These are phyloP conservation scores for Dioctria rufipes DNA, from an alignment of 2,888 invertebrate species.

Conservation along the genomic window DNA sequence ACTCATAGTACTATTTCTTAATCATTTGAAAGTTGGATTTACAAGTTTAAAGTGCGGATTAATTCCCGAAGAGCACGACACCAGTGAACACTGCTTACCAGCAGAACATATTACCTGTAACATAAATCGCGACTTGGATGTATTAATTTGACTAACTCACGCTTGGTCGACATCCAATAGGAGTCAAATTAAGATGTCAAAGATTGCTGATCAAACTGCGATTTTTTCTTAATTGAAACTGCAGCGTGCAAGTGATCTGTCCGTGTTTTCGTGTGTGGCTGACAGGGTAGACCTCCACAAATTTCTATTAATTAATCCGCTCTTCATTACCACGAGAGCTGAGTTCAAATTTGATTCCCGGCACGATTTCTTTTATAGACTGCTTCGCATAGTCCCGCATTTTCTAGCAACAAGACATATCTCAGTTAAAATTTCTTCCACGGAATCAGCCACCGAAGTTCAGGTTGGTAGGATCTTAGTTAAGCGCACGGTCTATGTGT, in stretches of 20 bases:
- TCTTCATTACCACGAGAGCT: slow-evolving; percentile 47
- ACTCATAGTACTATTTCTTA: too few relatives aligned
- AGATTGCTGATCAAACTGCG: slow-evolving; percentile 58
- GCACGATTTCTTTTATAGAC: slow-evolving; percentile 53
- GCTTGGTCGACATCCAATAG: slow-evolving; percentile 53
- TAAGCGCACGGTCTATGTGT: slow-evolving; percentile 16
- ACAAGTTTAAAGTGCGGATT: slow-evolving; percentile 26
- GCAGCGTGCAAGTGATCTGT: slow-evolving; percentile 24
- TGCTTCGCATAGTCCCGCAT: slow-evolving; percentile 37
- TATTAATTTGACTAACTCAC: slow-evolving; percentile 58
- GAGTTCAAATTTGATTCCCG: slow-evolving; percentile 55
- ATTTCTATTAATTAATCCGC: slow-evolving; percentile 58
- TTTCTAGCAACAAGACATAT: slow-evolving; percentile 33
- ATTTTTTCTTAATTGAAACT: slow-evolving; percentile 58
- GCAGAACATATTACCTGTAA: slow-evolving; percentile 55
- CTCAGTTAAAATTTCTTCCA: not conserved
- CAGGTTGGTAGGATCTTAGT: slow-evolving; percentile 4
- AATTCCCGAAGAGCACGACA: slow-evolving; percentile 56
- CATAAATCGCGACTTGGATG: slow-evolving; percentile 52
- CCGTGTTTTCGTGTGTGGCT: slow-evolving; percentile 43
- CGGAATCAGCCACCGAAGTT: slow-evolving; percentile 31
- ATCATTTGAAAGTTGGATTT: too few relatives aligned
- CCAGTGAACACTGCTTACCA: slow-evolving; percentile 45
- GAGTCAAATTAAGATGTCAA: slow-evolving; percentile 59
- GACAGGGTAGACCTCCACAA: slow-evolving; percentile 53